These are phyloP conservation scores for Orthosia incerta DNA, from an alignment of 2,888 invertebrate species.

Conservation along the genomic window DNA sequence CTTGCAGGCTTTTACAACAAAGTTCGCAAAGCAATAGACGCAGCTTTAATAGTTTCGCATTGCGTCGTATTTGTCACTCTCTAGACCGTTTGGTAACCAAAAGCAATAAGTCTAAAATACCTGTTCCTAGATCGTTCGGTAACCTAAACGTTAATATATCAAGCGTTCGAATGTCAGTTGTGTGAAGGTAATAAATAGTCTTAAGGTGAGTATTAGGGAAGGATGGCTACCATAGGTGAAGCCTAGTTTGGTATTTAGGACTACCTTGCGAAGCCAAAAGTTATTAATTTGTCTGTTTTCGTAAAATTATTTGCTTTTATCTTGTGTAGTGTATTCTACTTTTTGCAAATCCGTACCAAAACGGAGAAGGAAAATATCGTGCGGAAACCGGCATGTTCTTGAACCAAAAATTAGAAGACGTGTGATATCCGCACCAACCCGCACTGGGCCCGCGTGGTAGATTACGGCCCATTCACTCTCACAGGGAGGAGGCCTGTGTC, in stretches of 20 bases:
- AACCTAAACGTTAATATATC: slow-evolving; percentile 5
- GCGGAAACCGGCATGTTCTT: no score
- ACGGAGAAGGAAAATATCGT: no score
- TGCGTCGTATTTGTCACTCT: slow-evolving; percentile 13
- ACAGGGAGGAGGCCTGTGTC: no score
- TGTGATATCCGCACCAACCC: no score
- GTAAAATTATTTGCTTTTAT: neutral
- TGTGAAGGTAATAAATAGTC: slow-evolving; percentile 8
- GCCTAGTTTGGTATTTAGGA: neutral
- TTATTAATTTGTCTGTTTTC: neutral
- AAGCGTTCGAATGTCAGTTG: slow-evolving; percentile 5
- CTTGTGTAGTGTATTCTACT: neutral
- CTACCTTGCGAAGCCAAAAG: neutral
- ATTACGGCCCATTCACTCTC: no score
- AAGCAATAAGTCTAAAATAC: slow-evolving; percentile 7
- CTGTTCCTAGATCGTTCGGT: slow-evolving; percentile 4
- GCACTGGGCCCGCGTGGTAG: no score
- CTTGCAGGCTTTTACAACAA: neutral
- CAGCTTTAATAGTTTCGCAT: neutral
- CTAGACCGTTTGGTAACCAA: neutral
- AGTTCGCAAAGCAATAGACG: neutral
- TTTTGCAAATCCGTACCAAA: no score
- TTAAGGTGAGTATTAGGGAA: neutral
- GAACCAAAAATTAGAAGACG: no score
- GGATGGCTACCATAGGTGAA: neutral